phyloP scores from a whole-genome alignment of 30 jellyfish, hydroid and myxozoan genomes.

The Haliclystus octoradiatus region DNA sequence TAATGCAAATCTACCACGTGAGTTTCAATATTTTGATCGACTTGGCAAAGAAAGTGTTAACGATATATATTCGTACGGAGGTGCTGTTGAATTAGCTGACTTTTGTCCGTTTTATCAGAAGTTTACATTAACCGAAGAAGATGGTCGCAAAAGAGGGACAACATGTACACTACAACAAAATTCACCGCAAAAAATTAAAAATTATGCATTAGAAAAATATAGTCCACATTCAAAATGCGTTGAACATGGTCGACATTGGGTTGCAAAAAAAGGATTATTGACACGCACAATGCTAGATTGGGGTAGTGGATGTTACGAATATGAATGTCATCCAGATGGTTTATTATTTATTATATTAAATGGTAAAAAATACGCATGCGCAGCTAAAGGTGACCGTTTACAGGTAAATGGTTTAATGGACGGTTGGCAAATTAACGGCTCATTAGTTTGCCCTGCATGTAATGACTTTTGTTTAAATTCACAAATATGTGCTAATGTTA shows the following conservation, averaged over 20 bases:
- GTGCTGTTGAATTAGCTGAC: conserved; percentile 91
- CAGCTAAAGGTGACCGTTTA: conserved; percentile 22
- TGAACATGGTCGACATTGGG: conserved; percentile 93
- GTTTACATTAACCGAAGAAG: conserved; percentile 80
- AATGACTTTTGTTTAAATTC: conserved; percentile 41
- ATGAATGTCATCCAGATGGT: conserved; percentile 54
- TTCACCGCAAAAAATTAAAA: conserved; percentile 45
- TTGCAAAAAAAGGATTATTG: conserved; percentile 67
- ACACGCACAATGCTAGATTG: conserved; percentile 92
- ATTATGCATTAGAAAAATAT: conserved; percentile 68
- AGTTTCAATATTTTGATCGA: conserved; percentile 73
- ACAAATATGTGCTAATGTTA: neutral
- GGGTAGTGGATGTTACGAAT: conserved; percentile 86
- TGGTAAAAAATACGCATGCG: conserved; percentile 39
- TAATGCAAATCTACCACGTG: conserved; percentile 52
- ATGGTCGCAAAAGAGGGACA: conserved; percentile 84
- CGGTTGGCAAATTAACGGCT: conserved; percentile 79
- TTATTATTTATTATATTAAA: conserved; percentile 21
- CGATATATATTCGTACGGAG: conserved; percentile 78
- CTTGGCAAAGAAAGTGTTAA: conserved; percentile 70
- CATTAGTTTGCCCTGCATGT: conserved; percentile 83
- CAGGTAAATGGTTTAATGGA: conserved; percentile 56
- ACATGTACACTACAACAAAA: conserved; percentile 74
- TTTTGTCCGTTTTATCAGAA: conserved; percentile 88
- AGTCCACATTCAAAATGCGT: conserved; percentile 54